Conservation (phyloP, 1,140 invertebrate species). For the Solenopsis invicta region DNA sequence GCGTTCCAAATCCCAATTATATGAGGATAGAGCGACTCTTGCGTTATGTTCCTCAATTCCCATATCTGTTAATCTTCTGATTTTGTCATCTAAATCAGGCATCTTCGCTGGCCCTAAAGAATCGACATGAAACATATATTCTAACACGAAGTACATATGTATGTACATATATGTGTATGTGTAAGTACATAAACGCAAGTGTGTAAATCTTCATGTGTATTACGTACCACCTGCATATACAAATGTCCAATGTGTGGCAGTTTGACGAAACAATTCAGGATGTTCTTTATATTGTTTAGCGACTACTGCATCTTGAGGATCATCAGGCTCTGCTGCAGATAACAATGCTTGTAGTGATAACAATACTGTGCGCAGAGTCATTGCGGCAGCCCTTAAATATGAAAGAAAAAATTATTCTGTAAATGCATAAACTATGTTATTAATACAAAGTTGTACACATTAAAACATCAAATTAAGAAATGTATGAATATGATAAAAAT, state of each 20-base stretch:
- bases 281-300: slow-evolving; percentile 98
- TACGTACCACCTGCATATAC: slow-evolving; percentile 94
- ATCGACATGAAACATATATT: slow-evolving; percentile 57
- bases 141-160: slow-evolving; percentile 13
- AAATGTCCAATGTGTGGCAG: slow-evolving; percentile 98
- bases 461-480: not conserved
- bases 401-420: slow-evolving; percentile 28
- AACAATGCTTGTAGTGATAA: slow-evolving; percentile 97
- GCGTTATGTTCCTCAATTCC: slow-evolving; percentile 95
- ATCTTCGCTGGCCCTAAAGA: slow-evolving; percentile 90
- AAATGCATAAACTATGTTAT: not conserved
- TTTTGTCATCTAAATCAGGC: slow-evolving; percentile 93
- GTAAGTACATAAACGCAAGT: not conserved
- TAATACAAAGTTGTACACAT: not conserved
- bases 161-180: not conserved
- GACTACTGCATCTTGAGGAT: slow-evolving; percentile 99
- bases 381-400: slow-evolving; percentile 96
- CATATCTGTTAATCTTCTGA: slow-evolving; percentile 94
- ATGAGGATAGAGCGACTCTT: slow-evolving; percentile 94
- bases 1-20: slow-evolving; percentile 95
- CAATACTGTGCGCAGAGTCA: slow-evolving; percentile 98
- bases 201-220: not conserved
- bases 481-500: slow-evolving; percentile 2
- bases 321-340: slow-evolving; percentile 97
- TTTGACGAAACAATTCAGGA: slow-evolving; percentile 94